These are phyloP conservation scores for Hemicordylus capensis DNA, from an alignment of 2,113 vertebrate species.

Conservation along the genomic window DNA sequence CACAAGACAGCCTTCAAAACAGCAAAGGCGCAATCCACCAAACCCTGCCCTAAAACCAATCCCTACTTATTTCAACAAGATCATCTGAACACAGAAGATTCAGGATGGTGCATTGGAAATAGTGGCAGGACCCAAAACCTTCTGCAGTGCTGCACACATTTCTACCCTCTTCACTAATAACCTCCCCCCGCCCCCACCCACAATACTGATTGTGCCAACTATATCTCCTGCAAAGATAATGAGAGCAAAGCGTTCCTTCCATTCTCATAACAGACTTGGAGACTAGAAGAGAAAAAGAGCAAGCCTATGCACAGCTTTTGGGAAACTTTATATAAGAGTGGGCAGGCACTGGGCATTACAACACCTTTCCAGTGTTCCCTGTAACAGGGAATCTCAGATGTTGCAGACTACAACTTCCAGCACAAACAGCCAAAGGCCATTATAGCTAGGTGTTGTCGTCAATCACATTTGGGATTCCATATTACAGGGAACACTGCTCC, in stretches of 20 bases:
- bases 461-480: no score
- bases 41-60: background rate
- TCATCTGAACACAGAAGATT: background rate
- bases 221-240: no score
- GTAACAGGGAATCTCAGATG: no score
- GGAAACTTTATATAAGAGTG: background rate
- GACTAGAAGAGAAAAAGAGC: background rate
- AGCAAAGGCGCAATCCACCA: conserved; percentile 32
- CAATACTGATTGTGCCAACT: no score
- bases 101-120: background rate
- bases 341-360: no score
- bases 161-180: background rate
- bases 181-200: background rate
- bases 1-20: conserved; percentile 21
- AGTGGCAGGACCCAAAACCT: background rate
- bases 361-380: no score
- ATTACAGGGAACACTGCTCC: no score
- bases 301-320: background rate
- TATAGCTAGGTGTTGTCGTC: no score
- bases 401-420: no score
- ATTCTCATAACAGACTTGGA: background rate
- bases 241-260: no score
- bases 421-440: no score
- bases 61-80: background rate
- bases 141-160: background rate